Evolutionary conservation across 2,888 invertebrate species (phyloP).

Genomic region (Heterodera filipjevi): DNA sequence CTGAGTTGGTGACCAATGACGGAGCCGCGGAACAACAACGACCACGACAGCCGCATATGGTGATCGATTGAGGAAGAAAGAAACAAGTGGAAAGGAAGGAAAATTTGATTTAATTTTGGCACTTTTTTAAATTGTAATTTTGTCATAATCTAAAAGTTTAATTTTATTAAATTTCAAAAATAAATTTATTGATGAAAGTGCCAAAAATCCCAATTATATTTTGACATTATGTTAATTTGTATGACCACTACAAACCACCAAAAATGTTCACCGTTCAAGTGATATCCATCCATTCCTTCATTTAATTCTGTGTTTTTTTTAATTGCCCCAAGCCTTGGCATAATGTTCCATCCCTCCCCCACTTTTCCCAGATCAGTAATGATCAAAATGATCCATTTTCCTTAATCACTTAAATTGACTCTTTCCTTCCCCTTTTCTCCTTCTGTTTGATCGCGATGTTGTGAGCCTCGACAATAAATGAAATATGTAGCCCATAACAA

Average conservation of each 20-base stretch:
- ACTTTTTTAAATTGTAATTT: not conserved
- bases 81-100: not conserved
- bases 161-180: not conserved
- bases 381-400: not conserved
- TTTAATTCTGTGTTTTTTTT: not conserved
- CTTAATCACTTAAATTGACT: not conserved
- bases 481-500: not conserved
- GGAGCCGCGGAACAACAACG: conserved; percentile 3
- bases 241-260: not conserved
- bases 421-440: not conserved
- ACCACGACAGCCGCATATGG: conserved; percentile 5
- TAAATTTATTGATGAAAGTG: not conserved
- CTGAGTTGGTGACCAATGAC: not conserved
- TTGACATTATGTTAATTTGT: not conserved
- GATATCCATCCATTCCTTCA: not conserved
- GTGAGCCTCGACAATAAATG: not conserved
- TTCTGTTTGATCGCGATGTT: not conserved
- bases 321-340: not conserved
- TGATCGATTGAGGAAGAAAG: not conserved
- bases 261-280: not conserved
- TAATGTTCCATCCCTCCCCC: not conserved
- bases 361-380: not conserved
- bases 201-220: not conserved
- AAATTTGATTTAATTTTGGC: not conserved
- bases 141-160: not conserved